Conservation (phyloP, 2,113 vertebrate species). For the Ageneiosus marmoratus region DNA sequence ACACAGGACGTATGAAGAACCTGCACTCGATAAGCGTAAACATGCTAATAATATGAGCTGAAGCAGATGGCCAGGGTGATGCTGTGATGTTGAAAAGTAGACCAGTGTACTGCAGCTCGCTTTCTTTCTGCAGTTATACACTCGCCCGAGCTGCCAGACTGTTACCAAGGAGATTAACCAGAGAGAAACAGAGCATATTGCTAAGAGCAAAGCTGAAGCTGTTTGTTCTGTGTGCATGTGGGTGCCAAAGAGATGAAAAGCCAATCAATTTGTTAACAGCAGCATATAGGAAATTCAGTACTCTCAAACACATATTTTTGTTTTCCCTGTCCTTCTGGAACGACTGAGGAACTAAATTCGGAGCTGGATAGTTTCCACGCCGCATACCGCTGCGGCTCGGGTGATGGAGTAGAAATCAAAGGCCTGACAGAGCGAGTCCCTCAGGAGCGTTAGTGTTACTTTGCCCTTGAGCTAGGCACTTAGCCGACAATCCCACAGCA, state of each 20-base stretch:
- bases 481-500: conserved; percentile 27
- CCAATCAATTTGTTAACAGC: conserved; percentile 33
- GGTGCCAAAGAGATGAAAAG: conserved; percentile 33
- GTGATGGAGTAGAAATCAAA: conserved; percentile 49
- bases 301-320: background rate
- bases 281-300: conserved; percentile 13
- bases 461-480: conserved; percentile 42
- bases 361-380: background rate
- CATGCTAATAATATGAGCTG: background rate
- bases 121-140: conserved; percentile 12
- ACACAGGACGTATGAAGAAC: background rate
- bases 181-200: conserved; percentile 15
- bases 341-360: background rate
- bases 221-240: conserved; percentile 18
- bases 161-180: conserved; percentile 46
- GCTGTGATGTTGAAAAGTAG: background rate
- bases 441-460: conserved; percentile 36
- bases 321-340: background rate
- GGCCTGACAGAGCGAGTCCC: conserved; percentile 34
- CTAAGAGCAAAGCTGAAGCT: conserved; percentile 43
- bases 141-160: conserved; percentile 12
- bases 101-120: background rate
- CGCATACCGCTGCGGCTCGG: background rate
- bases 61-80: conserved; percentile 22
- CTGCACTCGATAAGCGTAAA: conserved; percentile 1